Base-by-base conservation (phyloP, 2,113 vertebrate genomes). In the Apteryx owenii region DNA sequence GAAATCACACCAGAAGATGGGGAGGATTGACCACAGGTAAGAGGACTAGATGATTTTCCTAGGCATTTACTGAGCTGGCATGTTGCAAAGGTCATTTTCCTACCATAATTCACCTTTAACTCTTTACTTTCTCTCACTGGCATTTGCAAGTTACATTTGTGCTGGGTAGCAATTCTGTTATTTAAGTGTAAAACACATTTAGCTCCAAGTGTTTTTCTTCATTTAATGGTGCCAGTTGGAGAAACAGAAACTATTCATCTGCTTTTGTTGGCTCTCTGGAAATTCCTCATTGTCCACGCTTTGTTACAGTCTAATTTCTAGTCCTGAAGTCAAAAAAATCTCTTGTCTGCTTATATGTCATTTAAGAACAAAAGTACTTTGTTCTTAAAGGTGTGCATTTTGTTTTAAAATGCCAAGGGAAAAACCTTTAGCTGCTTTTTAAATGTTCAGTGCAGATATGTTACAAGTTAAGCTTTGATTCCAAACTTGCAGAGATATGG, bases 11-110 rank as follows among this genome's bases (percentile, higher is more conserved):
- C 99, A 86, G 99, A 99, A 97, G 99, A 99, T 95, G 99, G 99
- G 98, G 99, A 99, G 98, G 99, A 99, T 98, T 99, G 99, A 99
- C 97, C 93, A 93, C 98, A 99, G 99, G 99, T 99, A 99, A 99
- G 99, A 98, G 89, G 96, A 95, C 75, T 58, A 60, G 72, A 95
- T 88, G 84, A 90, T 93, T 96, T 97, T 96, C 90, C 88, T 46
- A 94, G 97, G 95, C 96, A 69, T 93, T 96, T 89, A 81, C 82
- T 89, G 75, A 89, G 90, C 98, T 98, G 96, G 98, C 98, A 97
- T 98, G 98, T 85, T 92, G 98, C 97, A 97, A 83, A 93, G 85
- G 88, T 83, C 88, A 69, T 94, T 88, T 89, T 95, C 96, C 97
- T 91, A 64, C 93, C 96, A 69, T 92, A 93, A 69, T 84, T 87